phyloP scores from a whole-genome alignment of 2,797 vertebrate species.

The Paguma larvata region DNA sequence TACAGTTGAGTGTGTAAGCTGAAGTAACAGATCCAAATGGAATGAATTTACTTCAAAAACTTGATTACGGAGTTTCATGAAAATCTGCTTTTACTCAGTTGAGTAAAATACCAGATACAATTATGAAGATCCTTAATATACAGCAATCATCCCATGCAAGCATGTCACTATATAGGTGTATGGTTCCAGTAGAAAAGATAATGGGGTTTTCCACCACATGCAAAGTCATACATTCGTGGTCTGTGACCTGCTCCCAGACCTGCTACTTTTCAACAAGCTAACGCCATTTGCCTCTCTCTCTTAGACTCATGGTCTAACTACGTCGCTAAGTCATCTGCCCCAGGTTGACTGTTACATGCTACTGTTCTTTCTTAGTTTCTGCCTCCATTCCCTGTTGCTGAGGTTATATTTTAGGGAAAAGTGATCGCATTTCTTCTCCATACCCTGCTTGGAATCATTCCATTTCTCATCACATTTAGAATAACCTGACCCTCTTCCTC shows the following conservation, averaged over 20 bases:
- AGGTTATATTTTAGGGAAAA: not conserved
- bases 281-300: not conserved
- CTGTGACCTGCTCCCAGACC: not conserved
- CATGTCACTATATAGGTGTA: not conserved
- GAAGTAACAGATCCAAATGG: not conserved
- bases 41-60: not conserved
- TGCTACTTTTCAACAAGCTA: not conserved
- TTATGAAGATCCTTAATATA: not conserved
- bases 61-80: not conserved
- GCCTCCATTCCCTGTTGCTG: not conserved
- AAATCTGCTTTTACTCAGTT: not conserved
- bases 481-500: not conserved
- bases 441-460: not conserved
- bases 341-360: not conserved
- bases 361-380: not conserved
- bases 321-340: not conserved
- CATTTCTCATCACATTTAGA: not conserved
- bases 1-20: not conserved
- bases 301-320: not conserved
- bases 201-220: not conserved
- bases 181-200: not conserved
- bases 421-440: not conserved
- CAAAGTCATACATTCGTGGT: not conserved
- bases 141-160: not conserved
- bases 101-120: not conserved